A percentile compares a stretch with the other conserved stretches of the same genome.
Conservation (phyloP, 2,113 vertebrate species). For the Gasterosteus nipponicus region DNA sequence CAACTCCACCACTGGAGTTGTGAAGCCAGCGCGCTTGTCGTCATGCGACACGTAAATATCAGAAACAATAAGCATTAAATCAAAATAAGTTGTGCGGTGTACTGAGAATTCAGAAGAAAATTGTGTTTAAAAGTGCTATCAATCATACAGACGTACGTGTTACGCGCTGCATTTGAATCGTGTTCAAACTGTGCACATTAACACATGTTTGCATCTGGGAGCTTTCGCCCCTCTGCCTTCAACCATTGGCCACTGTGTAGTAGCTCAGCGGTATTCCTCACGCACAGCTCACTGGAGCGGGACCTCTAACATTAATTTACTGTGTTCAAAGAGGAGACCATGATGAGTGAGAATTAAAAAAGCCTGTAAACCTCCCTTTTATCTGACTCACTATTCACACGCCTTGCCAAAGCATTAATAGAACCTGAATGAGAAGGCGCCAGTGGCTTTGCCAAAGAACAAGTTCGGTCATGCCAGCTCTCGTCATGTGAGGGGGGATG, state of each 20-base stretch:
- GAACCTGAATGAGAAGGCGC: slow-evolving; percentile 43
- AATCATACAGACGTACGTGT: background rate
- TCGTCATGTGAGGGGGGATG: slow-evolving; percentile 41
- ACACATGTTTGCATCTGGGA: slow-evolving; percentile 14
- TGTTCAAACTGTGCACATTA: slow-evolving; percentile 5
- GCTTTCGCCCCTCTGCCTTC: background rate
- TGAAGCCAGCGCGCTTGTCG: background rate
- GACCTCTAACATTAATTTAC: background rate
- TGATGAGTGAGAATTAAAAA: slow-evolving; percentile 39
- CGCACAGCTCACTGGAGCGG: background rate
- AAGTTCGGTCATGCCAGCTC: slow-evolving; percentile 42
- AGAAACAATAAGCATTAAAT: background rate
- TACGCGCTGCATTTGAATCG: background rate
- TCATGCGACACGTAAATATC: background rate
- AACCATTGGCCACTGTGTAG: background rate
- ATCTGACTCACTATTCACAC: slow-evolving; percentile 30
- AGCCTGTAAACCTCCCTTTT: slow-evolving; percentile 27
- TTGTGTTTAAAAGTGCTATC: background rate
- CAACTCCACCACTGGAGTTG: background rate
- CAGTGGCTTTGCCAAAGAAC: slow-evolving; percentile 32
- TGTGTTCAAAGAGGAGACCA: background rate
- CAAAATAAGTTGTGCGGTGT: background rate
- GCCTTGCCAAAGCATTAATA: slow-evolving; percentile 50
- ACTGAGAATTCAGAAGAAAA: background rate
- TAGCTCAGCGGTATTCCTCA: background rate